Conservation (phyloP, 2,888 invertebrate species). For the Drosophila putrida region DNA sequence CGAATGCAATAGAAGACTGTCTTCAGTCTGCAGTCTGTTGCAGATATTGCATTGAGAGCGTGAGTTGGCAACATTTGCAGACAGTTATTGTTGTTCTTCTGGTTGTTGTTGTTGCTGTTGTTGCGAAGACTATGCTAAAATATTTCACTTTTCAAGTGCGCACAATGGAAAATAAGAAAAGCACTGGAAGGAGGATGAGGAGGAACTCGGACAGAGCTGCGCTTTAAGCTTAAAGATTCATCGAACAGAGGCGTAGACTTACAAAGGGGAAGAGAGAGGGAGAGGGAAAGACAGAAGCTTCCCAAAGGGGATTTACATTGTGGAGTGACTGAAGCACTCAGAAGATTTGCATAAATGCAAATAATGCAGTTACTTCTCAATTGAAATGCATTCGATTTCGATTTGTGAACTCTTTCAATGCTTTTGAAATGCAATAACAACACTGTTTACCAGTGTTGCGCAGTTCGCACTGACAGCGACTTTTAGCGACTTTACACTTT, state of each 20-base stretch:
- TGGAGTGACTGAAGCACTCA: conserved; percentile 16
- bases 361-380: conserved; percentile 29
- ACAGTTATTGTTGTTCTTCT: conserved; percentile 10
- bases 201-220: conserved; percentile 24
- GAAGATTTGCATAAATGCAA: conserved; percentile 47
- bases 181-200: neutral
- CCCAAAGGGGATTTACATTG: neutral
- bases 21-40: no score
- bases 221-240: conserved; percentile 20
- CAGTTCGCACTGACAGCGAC: neutral
- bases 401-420: conserved; percentile 4
- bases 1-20: conserved; percentile 2
- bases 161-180: conserved; percentile 19
- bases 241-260: neutral
- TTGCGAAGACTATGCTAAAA: conserved; percentile 40
- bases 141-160: conserved; percentile 59
- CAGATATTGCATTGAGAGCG: conserved; percentile 60
- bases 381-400: conserved; percentile 27
- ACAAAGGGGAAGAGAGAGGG: neutral
- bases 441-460: conserved; percentile 8
- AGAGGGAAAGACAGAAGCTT: neutral
- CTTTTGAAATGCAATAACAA: neutral
- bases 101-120: no score
- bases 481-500: neutral
- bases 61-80: conserved; percentile 59